phyloP scores from a whole-genome alignment of 2,113 vertebrate genomes.

The Regulus satrapa region DNA sequence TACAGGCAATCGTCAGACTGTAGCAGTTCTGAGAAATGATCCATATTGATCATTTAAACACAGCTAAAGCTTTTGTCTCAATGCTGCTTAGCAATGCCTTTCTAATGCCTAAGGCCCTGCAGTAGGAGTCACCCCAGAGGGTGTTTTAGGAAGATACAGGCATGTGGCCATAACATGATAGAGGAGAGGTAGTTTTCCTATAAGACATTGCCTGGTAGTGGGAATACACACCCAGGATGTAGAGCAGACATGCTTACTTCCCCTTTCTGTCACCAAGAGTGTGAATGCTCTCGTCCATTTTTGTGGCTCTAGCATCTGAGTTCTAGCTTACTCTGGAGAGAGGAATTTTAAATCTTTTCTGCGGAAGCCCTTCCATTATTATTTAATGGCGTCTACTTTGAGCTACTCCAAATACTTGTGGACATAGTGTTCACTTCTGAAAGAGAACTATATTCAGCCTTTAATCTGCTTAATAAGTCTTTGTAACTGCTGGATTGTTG shows the following conservation, averaged over 20 bases:
- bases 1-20: slow-evolving; percentile 22
- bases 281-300: background rate
- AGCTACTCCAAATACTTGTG: background rate
- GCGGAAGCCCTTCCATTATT: background rate
- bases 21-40: background rate
- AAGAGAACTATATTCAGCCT: background rate
- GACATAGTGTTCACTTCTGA: background rate
- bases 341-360: background rate
- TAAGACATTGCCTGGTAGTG: background rate
- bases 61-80: background rate
- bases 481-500: background rate
- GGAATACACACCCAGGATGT: background rate
- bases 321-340: background rate
- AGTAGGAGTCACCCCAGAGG: background rate
- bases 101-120: background rate
- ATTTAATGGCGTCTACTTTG: background rate
- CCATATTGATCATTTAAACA: background rate
- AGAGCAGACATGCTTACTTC: background rate
- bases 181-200: background rate
- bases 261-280: background rate
- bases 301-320: background rate
- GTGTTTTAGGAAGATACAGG: background rate
- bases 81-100: background rate
- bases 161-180: background rate
- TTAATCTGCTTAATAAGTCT: background rate